Percentiles rank a stretch among this genome's conserved stretches.
phyloP scores from a whole-genome alignment of 2,113 vertebrate genomes.

The Romanogobio albipinnatus region DNA sequence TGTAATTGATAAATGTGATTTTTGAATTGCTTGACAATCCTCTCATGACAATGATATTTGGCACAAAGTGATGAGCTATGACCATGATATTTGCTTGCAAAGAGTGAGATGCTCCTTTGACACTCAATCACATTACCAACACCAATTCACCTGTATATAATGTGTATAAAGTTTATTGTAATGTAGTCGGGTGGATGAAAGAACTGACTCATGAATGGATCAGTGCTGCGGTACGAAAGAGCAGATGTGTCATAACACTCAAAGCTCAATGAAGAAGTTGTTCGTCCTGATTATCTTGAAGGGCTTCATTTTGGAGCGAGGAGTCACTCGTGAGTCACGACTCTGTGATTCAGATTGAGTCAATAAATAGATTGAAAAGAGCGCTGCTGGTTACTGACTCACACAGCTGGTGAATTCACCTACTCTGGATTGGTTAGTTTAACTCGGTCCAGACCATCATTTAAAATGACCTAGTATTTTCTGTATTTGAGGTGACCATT shows the following conservation, averaged over 20 bases:
- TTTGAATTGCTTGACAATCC: too few species aligned
- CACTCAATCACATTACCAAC: not conserved
- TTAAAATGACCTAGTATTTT: not conserved
- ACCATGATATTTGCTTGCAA: too few species aligned
- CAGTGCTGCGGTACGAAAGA: not conserved
- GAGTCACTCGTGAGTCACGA: conserved; percentile 52
- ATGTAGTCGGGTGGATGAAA: not conserved
- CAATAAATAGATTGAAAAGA: conserved; percentile 61
- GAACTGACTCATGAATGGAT: not conserved
- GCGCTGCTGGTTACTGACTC: conserved; percentile 65
- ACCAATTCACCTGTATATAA: not conserved
- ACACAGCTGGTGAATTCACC: conserved; percentile 58
- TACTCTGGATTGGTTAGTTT: conserved; percentile 51
- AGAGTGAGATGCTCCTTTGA: too few species aligned
- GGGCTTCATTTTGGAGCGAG: not conserved
- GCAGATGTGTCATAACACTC: not conserved
- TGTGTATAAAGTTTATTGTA: not conserved
- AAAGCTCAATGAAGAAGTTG: conserved; percentile 1
- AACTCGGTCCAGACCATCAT: not conserved
- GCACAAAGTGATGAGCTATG: too few species aligned
- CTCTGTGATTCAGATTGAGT: conserved; percentile 58
- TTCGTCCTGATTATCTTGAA: not conserved
- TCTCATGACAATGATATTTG: too few species aligned
- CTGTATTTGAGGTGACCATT: not conserved
- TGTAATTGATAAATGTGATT: too few species aligned